Evolutionary conservation across 2,888 invertebrate species (phyloP), one percentile per base, ranked within the genome.

Genomic region (Ecdyonurus torrentis): DNA sequence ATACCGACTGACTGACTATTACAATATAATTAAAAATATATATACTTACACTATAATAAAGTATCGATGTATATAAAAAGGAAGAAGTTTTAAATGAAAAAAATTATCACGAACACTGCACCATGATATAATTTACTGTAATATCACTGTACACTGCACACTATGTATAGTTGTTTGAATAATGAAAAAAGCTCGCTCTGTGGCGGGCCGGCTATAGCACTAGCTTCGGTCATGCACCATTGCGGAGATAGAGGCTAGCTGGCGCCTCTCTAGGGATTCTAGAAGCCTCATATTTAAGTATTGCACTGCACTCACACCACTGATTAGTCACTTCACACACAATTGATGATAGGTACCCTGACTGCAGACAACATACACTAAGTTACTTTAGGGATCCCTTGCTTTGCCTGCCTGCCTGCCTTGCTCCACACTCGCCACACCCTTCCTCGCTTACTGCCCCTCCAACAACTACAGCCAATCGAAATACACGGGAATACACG

Each of bases 381-480:
- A n/a, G n/a, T n/a, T n/a, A n/a, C n/a, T n/a, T n/a, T n/a, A n/a
- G n/a, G n/a, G n/a, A n/a, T n/a, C n/a, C n/a, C n/a, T n/a, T n/a
- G n/a, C n/a, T n/a, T n/a, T n/a, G n/a, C n/a, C n/a, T n/a, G n/a
- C n/a, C n/a, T n/a, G n/a, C n/a, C n/a, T n/a, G n/a, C n/a, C 61
- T 55, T 53, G 55, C 55, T 24, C 61, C 61, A 61, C 53, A 61
- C 61, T 55, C 61, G 62, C 62, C 62, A 62, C 62, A 62, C 62
- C 62, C 62, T 62, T 62, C 58, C 62, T 61, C 61, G 25, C 55
- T 55, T 23, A 50, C 58, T 37, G 20, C 22, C 59, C 15, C 61
- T n/a, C 23, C 1, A 1, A 20, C 52, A 15, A 37, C 52, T 37
- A 37, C 7, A 55, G 55, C 55, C 55, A 55, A 55, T 55, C 55